phyloP scores from a whole-genome alignment of 1,140 invertebrate species.

The Conus betulinus region DNA sequence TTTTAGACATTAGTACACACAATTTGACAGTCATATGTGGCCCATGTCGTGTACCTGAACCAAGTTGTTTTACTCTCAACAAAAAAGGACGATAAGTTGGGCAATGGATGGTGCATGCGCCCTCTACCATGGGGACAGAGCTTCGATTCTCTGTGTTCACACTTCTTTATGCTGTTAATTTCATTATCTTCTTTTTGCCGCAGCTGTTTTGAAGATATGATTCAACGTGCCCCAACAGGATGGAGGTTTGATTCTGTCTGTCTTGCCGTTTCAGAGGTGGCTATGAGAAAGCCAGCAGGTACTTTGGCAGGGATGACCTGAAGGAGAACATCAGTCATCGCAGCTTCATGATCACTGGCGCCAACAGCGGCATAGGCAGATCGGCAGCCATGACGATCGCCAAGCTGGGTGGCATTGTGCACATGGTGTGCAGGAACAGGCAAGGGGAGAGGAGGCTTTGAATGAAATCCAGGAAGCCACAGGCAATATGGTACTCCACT shows the following conservation, averaged over 20 bases:
- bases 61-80: too few species aligned
- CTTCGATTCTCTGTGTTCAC: too few species aligned
- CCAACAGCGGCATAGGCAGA: constrained; percentile 77
- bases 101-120: too few species aligned
- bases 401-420: constrained; percentile 75
- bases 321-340: constrained; percentile 74
- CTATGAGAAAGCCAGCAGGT: constrained; percentile 73
- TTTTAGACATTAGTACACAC: background rate
- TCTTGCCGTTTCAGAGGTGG: constrained; percentile 64
- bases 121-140: too few species aligned
- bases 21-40: too few species aligned
- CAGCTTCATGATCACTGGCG: constrained; percentile 76
- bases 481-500: constrained; percentile 67
- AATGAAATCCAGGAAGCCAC: constrained; percentile 69
- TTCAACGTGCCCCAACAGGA: too few species aligned
- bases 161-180: too few species aligned
- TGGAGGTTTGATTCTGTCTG: background rate
- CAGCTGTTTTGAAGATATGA: background rate
- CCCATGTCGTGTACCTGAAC: too few species aligned
- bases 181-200: background rate
- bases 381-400: constrained; percentile 65
- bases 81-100: too few species aligned
- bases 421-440: constrained; percentile 77
- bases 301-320: constrained; percentile 75
- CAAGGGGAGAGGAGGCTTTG: constrained; percentile 69